These are phyloP conservation scores for Conopomorpha cramerella DNA, from an alignment of 1,140 invertebrate species.

Conservation along the genomic window DNA sequence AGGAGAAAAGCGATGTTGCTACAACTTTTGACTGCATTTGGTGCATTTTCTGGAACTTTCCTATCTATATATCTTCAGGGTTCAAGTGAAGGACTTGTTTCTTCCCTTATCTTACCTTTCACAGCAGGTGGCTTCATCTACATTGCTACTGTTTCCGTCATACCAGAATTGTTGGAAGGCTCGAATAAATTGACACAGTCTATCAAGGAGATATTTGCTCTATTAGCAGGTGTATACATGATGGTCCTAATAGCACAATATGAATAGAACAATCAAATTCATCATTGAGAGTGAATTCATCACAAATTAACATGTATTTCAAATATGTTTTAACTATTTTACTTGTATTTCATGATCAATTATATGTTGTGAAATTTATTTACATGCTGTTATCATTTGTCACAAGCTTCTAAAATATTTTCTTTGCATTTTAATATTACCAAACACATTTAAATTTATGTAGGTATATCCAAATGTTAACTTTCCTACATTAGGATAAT, in stretches of 20 bases:
- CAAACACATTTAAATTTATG: too few species aligned
- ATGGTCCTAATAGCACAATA: conserved; percentile 90
- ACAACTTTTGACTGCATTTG: conserved; percentile 91
- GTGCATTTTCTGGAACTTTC: conserved; percentile 89
- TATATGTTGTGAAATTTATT: too few species aligned
- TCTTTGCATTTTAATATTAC: too few species aligned
- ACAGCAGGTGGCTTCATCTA: conserved; percentile 98
- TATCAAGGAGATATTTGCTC: conserved; percentile 81
- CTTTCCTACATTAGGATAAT: too few species aligned
- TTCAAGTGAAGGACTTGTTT: conserved; percentile 73
- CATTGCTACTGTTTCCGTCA: conserved; percentile 95
- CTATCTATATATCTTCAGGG: conserved; percentile 83
- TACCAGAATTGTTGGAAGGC: conserved; percentile 89
- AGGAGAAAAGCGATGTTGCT: conserved; percentile 89
- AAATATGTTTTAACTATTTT: too few species aligned
- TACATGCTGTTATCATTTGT: too few species aligned
- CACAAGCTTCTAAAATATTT: too few species aligned
- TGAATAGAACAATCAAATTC: too few species aligned
- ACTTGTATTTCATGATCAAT: too few species aligned
- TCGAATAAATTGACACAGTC: conserved; percentile 82
- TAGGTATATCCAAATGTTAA: too few species aligned
- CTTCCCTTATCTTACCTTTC: conserved; percentile 89
- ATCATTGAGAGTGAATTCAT: too few species aligned
- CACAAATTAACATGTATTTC: too few species aligned
- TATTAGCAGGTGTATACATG: conserved; percentile 86